Conservation (phyloP, 2,888 invertebrate genomes). For the Aleiodes testaceus region DNA sequence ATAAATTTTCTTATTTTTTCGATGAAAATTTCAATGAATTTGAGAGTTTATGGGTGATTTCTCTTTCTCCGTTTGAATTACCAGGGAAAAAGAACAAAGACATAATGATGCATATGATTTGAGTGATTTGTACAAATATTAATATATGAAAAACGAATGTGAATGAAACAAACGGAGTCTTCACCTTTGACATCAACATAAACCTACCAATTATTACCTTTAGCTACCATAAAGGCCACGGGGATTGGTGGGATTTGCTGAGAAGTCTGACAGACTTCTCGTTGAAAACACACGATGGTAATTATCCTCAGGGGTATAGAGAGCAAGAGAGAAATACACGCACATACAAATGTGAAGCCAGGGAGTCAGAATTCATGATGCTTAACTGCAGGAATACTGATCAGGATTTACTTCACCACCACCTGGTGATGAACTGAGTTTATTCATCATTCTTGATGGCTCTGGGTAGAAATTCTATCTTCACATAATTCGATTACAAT, state of each 20-base stretch:
- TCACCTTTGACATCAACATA: slow-evolving; percentile 22
- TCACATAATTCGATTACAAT: slow-evolving; percentile 7
- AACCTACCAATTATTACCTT: slow-evolving; percentile 27
- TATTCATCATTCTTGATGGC: slow-evolving; percentile 64
- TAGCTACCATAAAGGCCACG: slow-evolving; percentile 24
- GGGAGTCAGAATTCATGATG: slow-evolving; percentile 21
- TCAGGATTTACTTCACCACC: slow-evolving; percentile 11
- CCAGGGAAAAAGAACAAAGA: no score
- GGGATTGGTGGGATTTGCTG: slow-evolving; percentile 3
- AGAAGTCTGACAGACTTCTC: slow-evolving; percentile 20
- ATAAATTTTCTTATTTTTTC: no score
- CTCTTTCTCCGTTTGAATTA: no score
- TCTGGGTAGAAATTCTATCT: not conserved
- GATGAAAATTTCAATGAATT: no score
- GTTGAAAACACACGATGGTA: slow-evolving; percentile 10
- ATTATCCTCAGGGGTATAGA: slow-evolving; percentile 1
- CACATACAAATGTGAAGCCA: slow-evolving; percentile 2
- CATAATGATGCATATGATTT: no score
- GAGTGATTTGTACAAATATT: no score
- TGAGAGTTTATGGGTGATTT: no score
- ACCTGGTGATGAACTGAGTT: slow-evolving; percentile 50
- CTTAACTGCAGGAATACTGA: not conserved
- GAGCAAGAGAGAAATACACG: not conserved
- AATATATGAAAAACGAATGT: slow-evolving; percentile 1
- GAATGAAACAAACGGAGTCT: slow-evolving; percentile 11